Conservation (phyloP, 2,888 invertebrate species). For the Epinotia brunnichana region DNA sequence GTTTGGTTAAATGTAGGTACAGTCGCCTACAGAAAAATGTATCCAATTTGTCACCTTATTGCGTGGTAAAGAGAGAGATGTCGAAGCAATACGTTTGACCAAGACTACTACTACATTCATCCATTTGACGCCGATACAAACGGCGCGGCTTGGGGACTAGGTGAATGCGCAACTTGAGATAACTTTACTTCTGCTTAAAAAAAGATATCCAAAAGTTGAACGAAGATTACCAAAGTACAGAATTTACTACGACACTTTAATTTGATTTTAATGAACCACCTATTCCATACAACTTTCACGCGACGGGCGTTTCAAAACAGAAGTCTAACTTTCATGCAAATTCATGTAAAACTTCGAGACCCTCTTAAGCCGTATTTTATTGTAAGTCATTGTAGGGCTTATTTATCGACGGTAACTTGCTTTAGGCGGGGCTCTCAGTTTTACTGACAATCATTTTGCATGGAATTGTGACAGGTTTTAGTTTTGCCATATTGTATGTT, state of each 20-base stretch:
- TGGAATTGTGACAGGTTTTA: too few species aligned
- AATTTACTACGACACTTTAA: slow-evolving; percentile 21
- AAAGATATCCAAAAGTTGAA: slow-evolving; percentile 6
- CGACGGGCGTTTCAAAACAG: slow-evolving; percentile 26
- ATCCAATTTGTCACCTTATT: too few species aligned
- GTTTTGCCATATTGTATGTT: too few species aligned
- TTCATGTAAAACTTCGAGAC: slow-evolving; percentile 29
- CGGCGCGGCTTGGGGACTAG: too few species aligned
- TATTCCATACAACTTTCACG: slow-evolving; percentile 23
- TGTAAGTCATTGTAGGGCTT: slow-evolving; percentile 19
- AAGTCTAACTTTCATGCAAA: slow-evolving; percentile 34
- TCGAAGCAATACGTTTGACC: too few species aligned
- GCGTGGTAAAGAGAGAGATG: too few species aligned
- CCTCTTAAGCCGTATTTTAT: slow-evolving; percentile 31
- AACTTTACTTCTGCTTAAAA: too few species aligned
- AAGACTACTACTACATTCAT: too few species aligned
- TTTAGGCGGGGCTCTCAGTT: slow-evolving; percentile 2
- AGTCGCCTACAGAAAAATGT: too few species aligned
- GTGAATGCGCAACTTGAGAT: too few species aligned
- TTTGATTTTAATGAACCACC: slow-evolving; percentile 25
- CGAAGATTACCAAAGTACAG: not conserved
- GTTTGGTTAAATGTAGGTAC: too few species aligned
- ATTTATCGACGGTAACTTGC: slow-evolving; percentile 2
- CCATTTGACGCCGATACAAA: too few species aligned
- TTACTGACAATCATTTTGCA: not conserved